A percentile compares a stretch with the other conserved stretches of the same genome.
Evolutionary conservation across 2,113 vertebrate species (phyloP).

Genomic region (Geothlypis trichas): DNA sequence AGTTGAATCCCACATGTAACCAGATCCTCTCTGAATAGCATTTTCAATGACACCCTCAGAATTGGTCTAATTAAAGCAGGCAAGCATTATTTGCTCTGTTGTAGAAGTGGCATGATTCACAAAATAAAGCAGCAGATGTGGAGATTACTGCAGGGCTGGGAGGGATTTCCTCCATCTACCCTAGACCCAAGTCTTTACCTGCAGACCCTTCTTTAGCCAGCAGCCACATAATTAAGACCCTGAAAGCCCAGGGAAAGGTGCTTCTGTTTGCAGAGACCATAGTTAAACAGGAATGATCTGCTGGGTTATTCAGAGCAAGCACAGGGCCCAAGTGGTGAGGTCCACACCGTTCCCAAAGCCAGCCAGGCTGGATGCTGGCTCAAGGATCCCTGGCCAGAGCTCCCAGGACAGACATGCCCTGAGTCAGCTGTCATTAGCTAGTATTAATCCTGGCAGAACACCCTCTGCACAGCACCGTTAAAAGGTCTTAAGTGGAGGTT

Average conservation of each 20-base stretch:
- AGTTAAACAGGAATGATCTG: neutral
- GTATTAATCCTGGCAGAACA: conserved; percentile 12
- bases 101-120: neutral
- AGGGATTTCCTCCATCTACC: neutral
- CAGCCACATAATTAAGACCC: neutral
- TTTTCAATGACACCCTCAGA: neutral
- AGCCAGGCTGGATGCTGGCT: neutral
- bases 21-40: neutral
- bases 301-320: neutral
- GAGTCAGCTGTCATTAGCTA: neutral
- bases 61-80: neutral
- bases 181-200: neutral
- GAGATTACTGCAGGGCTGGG: neutral
- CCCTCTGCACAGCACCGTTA: neutral
- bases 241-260: fast-evolving
- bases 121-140: neutral
- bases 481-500: conserved; percentile 6
- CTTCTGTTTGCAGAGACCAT: neutral
- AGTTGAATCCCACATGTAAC: neutral
- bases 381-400: neutral
- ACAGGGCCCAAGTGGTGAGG: neutral
- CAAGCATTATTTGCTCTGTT: neutral
- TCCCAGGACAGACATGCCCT: fast-evolving
- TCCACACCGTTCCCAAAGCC: neutral
- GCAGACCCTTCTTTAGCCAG: neutral